These are phyloP conservation scores for Mareca penelope DNA, from an alignment of 2,797 vertebrate genomes.

Conservation along the genomic window DNA sequence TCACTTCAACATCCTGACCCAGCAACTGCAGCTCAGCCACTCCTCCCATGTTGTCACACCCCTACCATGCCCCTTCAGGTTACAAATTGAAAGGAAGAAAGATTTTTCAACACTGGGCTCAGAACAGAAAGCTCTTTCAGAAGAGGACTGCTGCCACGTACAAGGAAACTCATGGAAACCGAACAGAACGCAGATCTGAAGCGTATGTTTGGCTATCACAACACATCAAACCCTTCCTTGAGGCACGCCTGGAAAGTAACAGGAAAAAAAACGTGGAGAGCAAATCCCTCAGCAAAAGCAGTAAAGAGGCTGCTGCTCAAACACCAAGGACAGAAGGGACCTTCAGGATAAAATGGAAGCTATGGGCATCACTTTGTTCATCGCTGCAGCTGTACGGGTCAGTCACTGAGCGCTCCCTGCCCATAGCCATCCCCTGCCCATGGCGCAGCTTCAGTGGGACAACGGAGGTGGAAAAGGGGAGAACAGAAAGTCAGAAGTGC, in stretches of 20 bases:
- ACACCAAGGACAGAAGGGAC: background rate
- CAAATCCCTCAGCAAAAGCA: background rate
- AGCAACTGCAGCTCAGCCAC: too few relatives aligned
- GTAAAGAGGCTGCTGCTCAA: background rate
- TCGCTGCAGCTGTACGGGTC: background rate
- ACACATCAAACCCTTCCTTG: background rate
- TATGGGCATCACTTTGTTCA: accelerated
- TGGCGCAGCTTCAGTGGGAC: background rate
- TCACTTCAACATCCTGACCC: background rate
- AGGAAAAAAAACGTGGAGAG: background rate
- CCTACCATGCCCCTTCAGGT: background rate
- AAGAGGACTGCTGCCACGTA: background rate
- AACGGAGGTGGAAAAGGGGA: background rate
- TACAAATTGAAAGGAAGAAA: background rate
- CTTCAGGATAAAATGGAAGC: background rate
- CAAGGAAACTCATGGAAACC: background rate
- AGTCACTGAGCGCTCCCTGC: background rate
- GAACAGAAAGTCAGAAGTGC: background rate
- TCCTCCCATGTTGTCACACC: accelerated
- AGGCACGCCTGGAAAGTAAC: background rate
- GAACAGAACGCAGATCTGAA: background rate
- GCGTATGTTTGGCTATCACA: background rate
- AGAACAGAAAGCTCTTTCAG: background rate
- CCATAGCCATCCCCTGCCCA: accelerated
- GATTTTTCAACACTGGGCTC: background rate